Percentiles rank a stretch among this genome's conserved stretches.
phyloP scores from a whole-genome alignment of 2,113 vertebrate genomes.

The Cyanoramphus novaezelandiae region DNA sequence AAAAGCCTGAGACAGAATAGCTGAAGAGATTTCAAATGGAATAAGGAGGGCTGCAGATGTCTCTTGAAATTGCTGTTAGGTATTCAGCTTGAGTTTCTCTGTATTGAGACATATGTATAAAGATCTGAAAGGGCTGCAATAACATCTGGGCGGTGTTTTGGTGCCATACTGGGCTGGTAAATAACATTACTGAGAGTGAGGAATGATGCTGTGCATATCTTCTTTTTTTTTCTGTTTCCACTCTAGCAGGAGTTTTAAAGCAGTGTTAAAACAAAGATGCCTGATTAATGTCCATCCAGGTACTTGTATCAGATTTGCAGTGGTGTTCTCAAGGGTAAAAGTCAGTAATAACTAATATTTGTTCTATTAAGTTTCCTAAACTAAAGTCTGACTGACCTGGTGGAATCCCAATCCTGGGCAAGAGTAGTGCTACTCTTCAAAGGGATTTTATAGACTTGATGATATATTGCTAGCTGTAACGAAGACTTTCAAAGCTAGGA shows the following conservation, averaged over 20 bases:
- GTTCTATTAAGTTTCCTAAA: neutral
- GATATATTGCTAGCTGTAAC: neutral
- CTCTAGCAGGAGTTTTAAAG: neutral
- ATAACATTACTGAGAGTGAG: constrained; percentile 3
- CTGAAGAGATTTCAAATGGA: constrained; percentile 2
- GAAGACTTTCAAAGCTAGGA: neutral
- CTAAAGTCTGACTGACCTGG: neutral
- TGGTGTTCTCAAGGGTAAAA: neutral
- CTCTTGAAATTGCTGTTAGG: neutral
- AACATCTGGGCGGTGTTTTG: constrained; percentile 45
- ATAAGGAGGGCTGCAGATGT: neutral
- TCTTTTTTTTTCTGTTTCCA: neutral
- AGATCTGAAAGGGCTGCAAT: neutral
- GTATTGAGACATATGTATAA: neutral
- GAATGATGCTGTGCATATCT: neutral
- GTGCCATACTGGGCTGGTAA: neutral
- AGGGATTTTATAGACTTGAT: neutral
- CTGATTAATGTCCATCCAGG: neutral
- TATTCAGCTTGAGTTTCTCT: constrained; percentile 5
- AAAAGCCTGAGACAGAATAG: neutral
- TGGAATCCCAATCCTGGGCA: neutral
- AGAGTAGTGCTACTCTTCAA: neutral
- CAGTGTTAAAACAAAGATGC: neutral
- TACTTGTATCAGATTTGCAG: neutral
- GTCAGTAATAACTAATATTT: constrained; percentile 29